Base-by-base conservation (phyloP, 2,797 vertebrate species). In the Fratercula arctica region DNA sequence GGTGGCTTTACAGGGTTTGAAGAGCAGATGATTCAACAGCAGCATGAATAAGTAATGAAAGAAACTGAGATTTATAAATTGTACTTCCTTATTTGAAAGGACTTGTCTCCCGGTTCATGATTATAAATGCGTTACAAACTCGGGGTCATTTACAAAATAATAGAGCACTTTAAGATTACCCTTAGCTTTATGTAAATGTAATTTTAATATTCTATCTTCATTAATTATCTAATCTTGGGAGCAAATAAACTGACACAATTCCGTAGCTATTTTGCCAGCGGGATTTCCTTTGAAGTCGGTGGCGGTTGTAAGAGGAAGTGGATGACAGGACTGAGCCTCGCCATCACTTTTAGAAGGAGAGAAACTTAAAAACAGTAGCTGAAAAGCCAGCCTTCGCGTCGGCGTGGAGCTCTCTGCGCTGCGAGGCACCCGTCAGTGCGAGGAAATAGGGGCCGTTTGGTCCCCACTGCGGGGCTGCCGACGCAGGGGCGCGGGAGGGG, bases 181-280 rank as follows among this genome's bases (percentile, higher is more conserved):
- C 85, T 95, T 66, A 86, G 95, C 89, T 96, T 90, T 87, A 91
- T 95, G 91, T 70, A 93, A 95, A 94, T 92, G 87, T 0, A 46
- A 41, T 59, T 92, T 95, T 87, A 94, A 94, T 95, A 89, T 91
- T 96, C 94, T 64, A 8, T 81, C 87, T 91, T 86, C 87, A 86
- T 96, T 93, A 96, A 93, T 88, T 83, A 95, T 51, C 95, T 93
- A 85, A 96, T 95, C 95, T 84, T 31, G 69, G 93, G 93, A 96
- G 93, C 87, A 94, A 90, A 94, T 57, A 96, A 95, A 91, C 94
- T 95, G 95, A 95, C 96, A 96, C 93, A 28, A 85, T 93, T 96
- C 95, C 28, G 84, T 13, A 88, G 94, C 92, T 84, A 26, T 86
- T 94, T 95, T 88, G 95, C 95, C 93, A 16, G 93, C 92, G 89